Conservation (phyloP, 2,113 vertebrate species). For the Chamaea fasciata region DNA sequence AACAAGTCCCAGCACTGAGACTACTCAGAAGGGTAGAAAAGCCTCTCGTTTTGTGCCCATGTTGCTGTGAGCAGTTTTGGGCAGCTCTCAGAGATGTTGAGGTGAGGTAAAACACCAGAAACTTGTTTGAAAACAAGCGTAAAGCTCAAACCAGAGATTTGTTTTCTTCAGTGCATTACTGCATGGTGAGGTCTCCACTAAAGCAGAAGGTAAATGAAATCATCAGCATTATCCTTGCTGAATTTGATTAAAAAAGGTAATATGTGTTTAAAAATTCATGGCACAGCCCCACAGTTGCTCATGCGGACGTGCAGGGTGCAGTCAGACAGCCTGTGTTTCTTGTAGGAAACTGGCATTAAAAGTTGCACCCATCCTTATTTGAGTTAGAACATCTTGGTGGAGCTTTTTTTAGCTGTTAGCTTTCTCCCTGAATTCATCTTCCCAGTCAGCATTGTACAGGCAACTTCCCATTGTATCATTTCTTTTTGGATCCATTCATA, state of each 20-base stretch:
- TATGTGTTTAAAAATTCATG: neutral
- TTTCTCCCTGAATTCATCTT: neutral
- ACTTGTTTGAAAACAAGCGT: neutral
- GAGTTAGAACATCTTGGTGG: neutral
- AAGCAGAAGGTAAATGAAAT: constrained; percentile 4
- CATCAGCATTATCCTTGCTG: neutral
- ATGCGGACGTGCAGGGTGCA: neutral
- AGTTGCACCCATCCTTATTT: neutral
- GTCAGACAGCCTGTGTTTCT: neutral
- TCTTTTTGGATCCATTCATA: neutral
- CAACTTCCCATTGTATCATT: neutral
- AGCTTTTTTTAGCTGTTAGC: neutral
- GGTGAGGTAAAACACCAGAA: neutral
- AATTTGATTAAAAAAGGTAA: neutral
- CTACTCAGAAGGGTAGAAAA: neutral
- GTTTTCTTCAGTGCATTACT: neutral
- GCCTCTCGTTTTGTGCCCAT: neutral
- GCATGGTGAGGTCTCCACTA: neutral
- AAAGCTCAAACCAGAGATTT: neutral
- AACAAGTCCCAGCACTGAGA: neutral
- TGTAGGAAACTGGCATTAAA: neutral
- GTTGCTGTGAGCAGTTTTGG: neutral
- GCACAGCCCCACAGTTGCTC: neutral
- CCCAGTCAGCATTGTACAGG: neutral
- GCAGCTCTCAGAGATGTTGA: neutral